Base-by-base conservation (phyloP, 2,797 vertebrate species). In the Erethizon dorsatum region DNA sequence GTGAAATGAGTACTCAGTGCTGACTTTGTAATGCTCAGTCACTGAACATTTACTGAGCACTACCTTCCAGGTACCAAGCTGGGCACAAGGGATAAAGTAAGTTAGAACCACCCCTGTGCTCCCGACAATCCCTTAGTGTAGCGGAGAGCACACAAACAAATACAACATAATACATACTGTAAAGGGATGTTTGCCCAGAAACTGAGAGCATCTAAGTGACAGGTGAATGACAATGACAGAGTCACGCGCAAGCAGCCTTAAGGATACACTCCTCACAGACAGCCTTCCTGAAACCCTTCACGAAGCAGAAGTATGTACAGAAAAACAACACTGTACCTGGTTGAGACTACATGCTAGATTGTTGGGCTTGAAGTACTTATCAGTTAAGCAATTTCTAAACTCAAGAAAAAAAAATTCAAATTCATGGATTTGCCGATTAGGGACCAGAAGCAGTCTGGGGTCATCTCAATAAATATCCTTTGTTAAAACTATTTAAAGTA, bases 341-440 rank as follows among this genome's bases (percentile, higher is more conserved):
- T 18, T 83, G 11, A 65, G 10, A 92, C 37, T 50, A 65, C 14
- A 20, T 28, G 31, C 56, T 79, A 33, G 45, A 95, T 7, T 52
- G 8, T 6, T 78, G 47, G 41, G 33, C 24, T 41, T 83, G 41
- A 87, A 89, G 52, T 57, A 83, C 59, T 91, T 5, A 47, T 41
- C 73, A 52, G 37, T n/a, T 86, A 91, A 78, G 54, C 33, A 17
- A 94, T 52, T 78, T 82, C 41, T 93, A 37, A 67, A 37, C 77
- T 79, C 54, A 89, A 80, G 31, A 88, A 69, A 90, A 94, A 78
- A 67, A 6, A 88, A 75, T 57, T 78, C 17, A 83, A 90, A 92
- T 24, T 57, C 14, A 71, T 33, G n/a, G 13, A 63, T 86, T 79
- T 95, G 33, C 67, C 90, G 41, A 47, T 28, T 54, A 31, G 12